phyloP scores from a whole-genome alignment of 2,797 vertebrate genomes.

The Mastacembelus armatus region DNA sequence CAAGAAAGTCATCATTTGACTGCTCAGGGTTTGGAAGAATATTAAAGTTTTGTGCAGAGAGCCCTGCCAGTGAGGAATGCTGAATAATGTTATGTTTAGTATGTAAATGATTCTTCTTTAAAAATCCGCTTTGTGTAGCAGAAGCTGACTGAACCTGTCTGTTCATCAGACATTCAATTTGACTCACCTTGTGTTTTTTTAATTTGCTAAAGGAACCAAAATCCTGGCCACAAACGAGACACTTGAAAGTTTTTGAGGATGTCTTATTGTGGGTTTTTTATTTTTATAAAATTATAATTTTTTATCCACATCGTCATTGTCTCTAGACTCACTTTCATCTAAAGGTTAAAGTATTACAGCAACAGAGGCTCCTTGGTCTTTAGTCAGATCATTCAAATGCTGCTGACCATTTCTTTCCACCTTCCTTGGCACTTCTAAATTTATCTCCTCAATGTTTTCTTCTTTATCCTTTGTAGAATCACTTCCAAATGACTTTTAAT shows the following conservation, averaged over 20 bases:
- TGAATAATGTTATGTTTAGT: not conserved
- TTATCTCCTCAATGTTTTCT: not conserved
- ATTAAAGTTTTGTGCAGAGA: not conserved
- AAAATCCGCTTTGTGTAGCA: conserved; percentile 6
- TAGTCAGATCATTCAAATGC: conserved; percentile 4
- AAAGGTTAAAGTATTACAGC: conserved; percentile 37
- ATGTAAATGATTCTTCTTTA: conserved; percentile 17
- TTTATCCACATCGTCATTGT: conserved; percentile 14
- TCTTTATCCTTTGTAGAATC: not conserved
- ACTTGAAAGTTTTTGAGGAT: conserved; percentile 29
- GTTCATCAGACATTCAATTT: not conserved
- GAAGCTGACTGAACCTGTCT: not conserved
- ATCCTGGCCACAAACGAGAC: conserved; percentile 22
- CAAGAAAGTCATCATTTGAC: conserved; percentile 8
- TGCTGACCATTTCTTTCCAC: conserved; percentile 1
- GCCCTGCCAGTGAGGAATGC: not conserved
- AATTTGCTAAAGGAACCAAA: conserved; percentile 29
- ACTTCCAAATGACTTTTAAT: not conserved
- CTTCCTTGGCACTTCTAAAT: not conserved
- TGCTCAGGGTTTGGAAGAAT: conserved; percentile 5
- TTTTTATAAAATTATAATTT: conserved; percentile 1
- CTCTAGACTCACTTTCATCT: conserved; percentile 29
- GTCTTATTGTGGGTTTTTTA: conserved; percentile 9
- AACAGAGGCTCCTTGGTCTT: conserved; percentile 40
- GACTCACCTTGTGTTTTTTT: conserved; percentile 19